A percentile compares a stretch with the other conserved stretches of the same genome.
phyloP scores from a whole-genome alignment of 1,140 invertebrate genomes.

The Laodelphax striatellus region DNA sequence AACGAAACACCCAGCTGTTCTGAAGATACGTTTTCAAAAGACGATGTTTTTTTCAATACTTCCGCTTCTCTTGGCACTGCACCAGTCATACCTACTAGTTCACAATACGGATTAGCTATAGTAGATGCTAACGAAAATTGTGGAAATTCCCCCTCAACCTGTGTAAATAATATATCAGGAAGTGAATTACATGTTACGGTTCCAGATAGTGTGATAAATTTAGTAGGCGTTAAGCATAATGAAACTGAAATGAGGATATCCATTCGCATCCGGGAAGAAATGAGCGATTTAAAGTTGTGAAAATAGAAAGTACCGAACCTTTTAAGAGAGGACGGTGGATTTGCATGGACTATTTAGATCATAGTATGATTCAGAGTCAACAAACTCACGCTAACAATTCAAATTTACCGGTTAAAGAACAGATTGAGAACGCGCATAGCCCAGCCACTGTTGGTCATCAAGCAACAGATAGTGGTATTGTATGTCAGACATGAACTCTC shows the following conservation, averaged over 20 bases:
- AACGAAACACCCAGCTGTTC: constrained; percentile 76
- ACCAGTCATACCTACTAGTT: constrained; percentile 70
- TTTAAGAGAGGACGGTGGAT: constrained; percentile 88
- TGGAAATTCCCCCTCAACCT: constrained; percentile 25
- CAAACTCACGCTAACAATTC: constrained; percentile 7
- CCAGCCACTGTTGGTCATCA: not conserved
- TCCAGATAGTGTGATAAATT: constrained; percentile 41
- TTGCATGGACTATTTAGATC: constrained; percentile 91
- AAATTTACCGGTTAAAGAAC: constrained; percentile 2
- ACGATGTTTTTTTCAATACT: constrained; percentile 67
- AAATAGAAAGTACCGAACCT: constrained; percentile 90
- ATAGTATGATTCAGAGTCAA: constrained; percentile 43
- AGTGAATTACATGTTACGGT: constrained; percentile 48
- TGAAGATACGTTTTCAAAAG: constrained; percentile 71
- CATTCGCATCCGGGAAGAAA: constrained; percentile 57
- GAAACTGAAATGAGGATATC: constrained; percentile 53
- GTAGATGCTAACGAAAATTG: constrained; percentile 39
- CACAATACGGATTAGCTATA: constrained; percentile 69
- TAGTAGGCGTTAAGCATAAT: constrained; percentile 39
- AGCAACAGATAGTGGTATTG: constrained; percentile 15
- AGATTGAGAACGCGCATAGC: not conserved
- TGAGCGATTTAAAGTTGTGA: constrained; percentile 90
- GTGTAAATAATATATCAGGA: constrained; percentile 36
- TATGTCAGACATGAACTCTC: constrained; percentile 9
- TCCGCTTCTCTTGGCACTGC: constrained; percentile 61